These are phyloP conservation scores for Galeruca laticollis DNA, from an alignment of 2,888 invertebrate species.

Conservation along the genomic window DNA sequence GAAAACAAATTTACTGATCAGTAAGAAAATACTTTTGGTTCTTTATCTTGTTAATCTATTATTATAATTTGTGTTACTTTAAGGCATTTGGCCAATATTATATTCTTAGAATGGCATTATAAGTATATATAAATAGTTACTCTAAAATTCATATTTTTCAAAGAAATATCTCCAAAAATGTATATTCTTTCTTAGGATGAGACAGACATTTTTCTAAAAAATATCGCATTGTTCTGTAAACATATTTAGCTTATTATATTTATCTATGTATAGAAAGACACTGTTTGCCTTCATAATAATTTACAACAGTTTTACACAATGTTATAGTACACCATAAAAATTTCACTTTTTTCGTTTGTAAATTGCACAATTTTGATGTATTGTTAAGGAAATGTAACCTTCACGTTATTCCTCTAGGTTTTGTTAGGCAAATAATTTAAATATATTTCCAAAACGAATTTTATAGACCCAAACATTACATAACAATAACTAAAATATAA, in stretches of 20 bases:
- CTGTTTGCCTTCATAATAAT: constrained; percentile 10
- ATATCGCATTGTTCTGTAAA: background rate
- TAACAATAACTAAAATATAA: constrained; percentile 5
- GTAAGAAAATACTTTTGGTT: no score
- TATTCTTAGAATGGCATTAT: no score
- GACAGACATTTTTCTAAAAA: background rate
- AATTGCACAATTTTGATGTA: constrained; percentile 4
- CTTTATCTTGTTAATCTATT: no score
- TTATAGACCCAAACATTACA: background rate
- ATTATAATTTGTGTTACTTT: no score
- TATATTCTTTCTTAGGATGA: background rate
- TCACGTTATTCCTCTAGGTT: background rate
- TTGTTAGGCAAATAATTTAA: background rate
- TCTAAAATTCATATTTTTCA: no score
- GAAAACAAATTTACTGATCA: no score
- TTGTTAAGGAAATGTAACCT: constrained; percentile 1
- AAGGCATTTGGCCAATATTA: no score
- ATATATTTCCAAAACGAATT: background rate
- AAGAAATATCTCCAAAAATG: no score
- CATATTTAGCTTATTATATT: background rate
- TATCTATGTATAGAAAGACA: background rate
- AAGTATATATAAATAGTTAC: no score
- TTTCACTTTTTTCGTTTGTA: background rate
- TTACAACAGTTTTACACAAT: constrained; percentile 8
- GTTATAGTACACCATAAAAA: constrained; percentile 9